Evolutionary conservation across 2,113 vertebrate genomes (phyloP), one percentile per base, ranked within the genome.

Genomic region (Apistogramma diplotaenia): DNA sequence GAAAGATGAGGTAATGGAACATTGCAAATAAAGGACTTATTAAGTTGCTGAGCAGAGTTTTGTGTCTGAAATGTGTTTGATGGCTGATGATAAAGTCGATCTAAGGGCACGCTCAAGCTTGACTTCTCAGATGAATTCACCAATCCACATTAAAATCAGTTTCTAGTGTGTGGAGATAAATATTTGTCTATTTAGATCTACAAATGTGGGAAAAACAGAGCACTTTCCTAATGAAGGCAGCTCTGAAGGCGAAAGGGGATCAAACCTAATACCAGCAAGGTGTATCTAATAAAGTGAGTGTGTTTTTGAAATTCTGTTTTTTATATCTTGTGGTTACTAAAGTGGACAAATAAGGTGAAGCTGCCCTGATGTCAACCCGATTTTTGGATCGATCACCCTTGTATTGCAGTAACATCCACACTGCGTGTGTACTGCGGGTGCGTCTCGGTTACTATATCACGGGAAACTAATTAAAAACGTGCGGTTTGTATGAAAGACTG

Each of bases 11-110:
- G 91, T 94, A 85, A 93, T 58, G 81, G 80, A 92, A 90, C 92
- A 94, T 95, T 95, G 91, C 93, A 93, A 95, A 96, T 96, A 96
- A 96, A 96, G 92, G 91, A 94, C 89, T 93, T 94, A 90, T 90
- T 91, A 93, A 95, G 92, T 95, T 95, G 93, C 92, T 84, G 84
- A 89, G 84, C 79, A 60, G 79, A 89, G 82, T 84, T 84, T 80
- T 85, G 71, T 37, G 37, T 81, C 5, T 73, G 27, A 67, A 60
- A 43, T 51, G 3, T 77, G 13, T 71, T 35, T 10, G 40, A 29
- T 43, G 19, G 4, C 29, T 23, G 31, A 21, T 35, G 16, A 15
- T 51, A 51, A 3, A 13, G 2, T 51, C 7, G 12, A 43, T 18
- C 23, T 18, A 27, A 67, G 37, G 23, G 4, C 37, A 1, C 40